Evolutionary conservation across 2,888 invertebrate genomes (phyloP), one percentile per base, ranked within the genome.

Genomic region (Dasysyrphus albostriatus): DNA sequence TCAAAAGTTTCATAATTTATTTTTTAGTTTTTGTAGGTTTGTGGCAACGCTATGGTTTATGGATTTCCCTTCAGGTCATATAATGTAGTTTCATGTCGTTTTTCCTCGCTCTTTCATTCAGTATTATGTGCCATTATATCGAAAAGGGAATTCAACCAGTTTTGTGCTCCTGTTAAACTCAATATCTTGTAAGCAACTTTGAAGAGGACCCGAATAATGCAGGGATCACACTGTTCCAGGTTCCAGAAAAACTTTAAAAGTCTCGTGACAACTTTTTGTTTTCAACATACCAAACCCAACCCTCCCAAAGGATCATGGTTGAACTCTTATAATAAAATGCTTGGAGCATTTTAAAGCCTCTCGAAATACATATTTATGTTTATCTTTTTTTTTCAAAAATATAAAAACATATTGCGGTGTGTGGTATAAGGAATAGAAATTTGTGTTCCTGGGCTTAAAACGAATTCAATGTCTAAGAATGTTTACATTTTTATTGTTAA

Each of bases 301-400:
- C 3, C 10, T 56, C 14, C 24, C 9, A 58, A 58, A 37, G 16
- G 16, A 58, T 75, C 44, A 49, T 67, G n/a, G 69, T 78, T 39
- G 78, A 69, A 78, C 74, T 83, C 74, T 78, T 78, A 78, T 74
- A 78, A 12, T 32, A 4, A 32, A 32, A 83, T 83, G 78, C 83
- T 83, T 74, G 39, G 29, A 83, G 77, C 73, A 78, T 61, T 78
- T 73, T 67, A 29, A 29, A 59, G 49, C 67, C 51, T 59, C 73
- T 58, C 58, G 47, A 69, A 29, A 10, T 34, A 42, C 16, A 12
- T 61, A 47, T 16, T 32, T n/a, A n/a, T n/a, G n/a, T n/a, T n/a
- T n/a, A n/a, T n/a, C n/a, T n/a, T n/a, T n/a, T n/a, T n/a, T n/a
- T n/a, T n/a, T n/a, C n/a, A n/a, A n/a, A n/a, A n/a, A n/a, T n/a